phyloP scores from a whole-genome alignment of 2,797 vertebrate species.

The Parauchenoglanis punctatus region DNA sequence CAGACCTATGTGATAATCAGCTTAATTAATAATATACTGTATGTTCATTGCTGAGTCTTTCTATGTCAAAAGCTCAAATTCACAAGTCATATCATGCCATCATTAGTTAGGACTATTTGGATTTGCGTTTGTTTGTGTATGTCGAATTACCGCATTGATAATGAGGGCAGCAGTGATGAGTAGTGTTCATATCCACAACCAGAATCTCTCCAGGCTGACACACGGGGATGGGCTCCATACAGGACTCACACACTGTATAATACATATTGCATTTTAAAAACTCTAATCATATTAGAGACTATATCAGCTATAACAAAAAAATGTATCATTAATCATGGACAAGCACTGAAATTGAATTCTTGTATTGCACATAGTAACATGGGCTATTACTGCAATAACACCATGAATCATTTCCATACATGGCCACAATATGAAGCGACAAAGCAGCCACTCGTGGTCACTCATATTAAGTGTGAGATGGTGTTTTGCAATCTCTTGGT shows the following conservation, averaged over 20 bases:
- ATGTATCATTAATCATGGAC: background rate
- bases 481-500: background rate
- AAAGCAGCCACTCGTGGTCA: background rate
- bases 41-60: background rate
- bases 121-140: background rate
- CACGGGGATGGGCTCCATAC: constrained; percentile 84
- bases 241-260: constrained; percentile 90
- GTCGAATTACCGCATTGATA: constrained; percentile 87
- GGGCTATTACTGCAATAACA: background rate
- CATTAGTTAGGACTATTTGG: background rate
- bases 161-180: constrained; percentile 87
- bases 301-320: background rate
- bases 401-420: background rate
- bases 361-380: background rate
- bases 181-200: constrained; percentile 87
- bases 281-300: background rate
- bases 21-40: background rate
- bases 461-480: background rate
- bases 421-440: background rate
- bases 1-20: background rate
- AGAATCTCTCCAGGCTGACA: constrained; percentile 89
- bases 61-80: background rate
- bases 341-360: background rate
- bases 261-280: background rate
- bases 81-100: background rate